Evolutionary conservation across 2,113 vertebrate genomes (phyloP).

Genomic region (Reinhardtius hippoglossoides): DNA sequence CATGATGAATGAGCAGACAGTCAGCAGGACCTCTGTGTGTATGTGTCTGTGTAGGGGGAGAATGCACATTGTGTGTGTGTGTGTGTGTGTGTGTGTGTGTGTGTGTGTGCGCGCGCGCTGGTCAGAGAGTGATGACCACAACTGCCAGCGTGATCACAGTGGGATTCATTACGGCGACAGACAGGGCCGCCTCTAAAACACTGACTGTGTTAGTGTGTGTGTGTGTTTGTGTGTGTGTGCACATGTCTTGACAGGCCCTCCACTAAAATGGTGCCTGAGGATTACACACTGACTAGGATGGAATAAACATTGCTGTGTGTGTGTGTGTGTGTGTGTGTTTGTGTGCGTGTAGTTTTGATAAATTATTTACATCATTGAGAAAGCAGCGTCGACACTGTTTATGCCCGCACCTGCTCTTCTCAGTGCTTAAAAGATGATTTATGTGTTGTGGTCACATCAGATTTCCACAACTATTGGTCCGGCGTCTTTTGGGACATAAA

Average conservation of each 20-base stretch:
- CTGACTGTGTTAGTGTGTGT: constrained; percentile 48
- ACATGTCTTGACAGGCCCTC: constrained; percentile 84
- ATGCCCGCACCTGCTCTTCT: constrained; percentile 92
- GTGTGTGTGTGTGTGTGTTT: constrained; percentile 69
- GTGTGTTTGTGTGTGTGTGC: constrained; percentile 20
- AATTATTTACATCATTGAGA: constrained; percentile 98
- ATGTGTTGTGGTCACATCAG: constrained; percentile 94
- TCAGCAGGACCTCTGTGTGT: constrained; percentile 73
- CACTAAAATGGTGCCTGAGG: constrained; percentile 90
- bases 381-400: constrained; percentile 94
- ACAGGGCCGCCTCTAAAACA: constrained; percentile 89
- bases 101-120: constrained; percentile 59
- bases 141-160: constrained; percentile 84
- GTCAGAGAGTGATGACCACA: constrained; percentile 91
- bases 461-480: constrained; percentile 93
- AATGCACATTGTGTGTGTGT: constrained; percentile 9
- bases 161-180: constrained; percentile 96
- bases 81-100: constrained; percentile 42
- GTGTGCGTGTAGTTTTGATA: constrained; percentile 91
- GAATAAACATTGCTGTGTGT: constrained; percentile 90
- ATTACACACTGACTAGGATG: constrained; percentile 87
- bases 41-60: constrained; percentile 48
- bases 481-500: constrained; percentile 92
- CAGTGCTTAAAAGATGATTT: constrained; percentile 99
- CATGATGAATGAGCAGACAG: constrained; percentile 94